Evolutionary conservation across 2,113 vertebrate genomes (phyloP).

Genomic region (Megalops atlanticus): DNA sequence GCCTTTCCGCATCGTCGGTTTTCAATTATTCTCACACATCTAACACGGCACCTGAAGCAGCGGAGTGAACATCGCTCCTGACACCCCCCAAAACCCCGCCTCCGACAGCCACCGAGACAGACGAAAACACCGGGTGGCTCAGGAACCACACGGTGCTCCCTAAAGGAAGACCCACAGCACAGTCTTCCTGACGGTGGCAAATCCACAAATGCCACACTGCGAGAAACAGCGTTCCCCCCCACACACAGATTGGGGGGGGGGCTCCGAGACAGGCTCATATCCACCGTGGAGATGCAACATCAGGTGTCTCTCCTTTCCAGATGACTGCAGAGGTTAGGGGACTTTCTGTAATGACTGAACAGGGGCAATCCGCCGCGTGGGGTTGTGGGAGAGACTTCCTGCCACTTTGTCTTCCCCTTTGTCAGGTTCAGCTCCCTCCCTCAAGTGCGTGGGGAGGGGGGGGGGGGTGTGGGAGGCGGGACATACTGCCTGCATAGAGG

Average conservation of each 20-base stretch:
- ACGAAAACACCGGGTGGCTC: neutral
- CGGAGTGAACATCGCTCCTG: neutral
- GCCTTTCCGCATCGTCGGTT: slow-evolving; percentile 8
- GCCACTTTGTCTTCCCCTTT: no score
- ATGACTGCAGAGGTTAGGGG: neutral
- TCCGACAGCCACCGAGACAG: neutral
- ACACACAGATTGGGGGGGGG: no score
- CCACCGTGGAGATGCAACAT: no score
- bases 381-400: no score
- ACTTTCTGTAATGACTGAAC: neutral
- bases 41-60: neutral
- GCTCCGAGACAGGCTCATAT: no score
- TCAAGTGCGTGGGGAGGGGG: neutral
- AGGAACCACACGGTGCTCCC: neutral
- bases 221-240: no score
- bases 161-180: neutral
- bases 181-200: no score
- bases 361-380: neutral
- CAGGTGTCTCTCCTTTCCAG: no score
- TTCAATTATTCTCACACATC: slow-evolving; percentile 19
- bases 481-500: no score
- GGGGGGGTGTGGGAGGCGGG: no score
- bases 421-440: neutral
- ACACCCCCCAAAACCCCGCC: neutral
- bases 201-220: no score